phyloP scores from a whole-genome alignment of 2,113 vertebrate genomes.

The Phylloscopus whistleri region DNA sequence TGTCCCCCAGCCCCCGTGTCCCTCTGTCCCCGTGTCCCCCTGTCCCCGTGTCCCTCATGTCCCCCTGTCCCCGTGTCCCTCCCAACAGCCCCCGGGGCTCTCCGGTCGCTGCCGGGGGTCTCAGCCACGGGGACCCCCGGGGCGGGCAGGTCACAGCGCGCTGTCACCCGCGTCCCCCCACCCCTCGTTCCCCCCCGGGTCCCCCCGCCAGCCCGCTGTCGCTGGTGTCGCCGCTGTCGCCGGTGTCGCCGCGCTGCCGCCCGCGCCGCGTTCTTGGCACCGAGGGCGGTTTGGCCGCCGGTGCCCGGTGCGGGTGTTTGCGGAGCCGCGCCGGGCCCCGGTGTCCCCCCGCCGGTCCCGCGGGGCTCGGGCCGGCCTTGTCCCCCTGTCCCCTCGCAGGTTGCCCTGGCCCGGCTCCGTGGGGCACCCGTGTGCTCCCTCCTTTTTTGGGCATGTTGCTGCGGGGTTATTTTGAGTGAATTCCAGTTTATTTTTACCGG shows the following conservation, averaged over 20 bases:
- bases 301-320: not conserved
- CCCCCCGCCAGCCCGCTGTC: not conserved
- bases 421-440: not conserved
- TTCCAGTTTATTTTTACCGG: conserved; percentile 72
- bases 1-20: no score
- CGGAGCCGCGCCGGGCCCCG: no score
- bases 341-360: not conserved
- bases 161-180: not conserved
- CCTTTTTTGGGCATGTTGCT: conserved; percentile 63
- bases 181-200: no score
- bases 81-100: no score
- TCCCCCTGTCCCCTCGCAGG: not conserved
- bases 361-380: not conserved
- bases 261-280: not conserved
- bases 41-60: no score
- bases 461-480: conserved; percentile 62
- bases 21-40: no score
- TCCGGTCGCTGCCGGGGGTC: not conserved
- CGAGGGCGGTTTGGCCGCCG: not conserved
- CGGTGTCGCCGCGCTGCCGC: not conserved
- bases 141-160: no score
- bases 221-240: not conserved
- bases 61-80: no score
- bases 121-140: not conserved
- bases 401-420: not conserved